phyloP scores from a whole-genome alignment of 2,888 invertebrate genomes.

The Melitaea athalia region DNA sequence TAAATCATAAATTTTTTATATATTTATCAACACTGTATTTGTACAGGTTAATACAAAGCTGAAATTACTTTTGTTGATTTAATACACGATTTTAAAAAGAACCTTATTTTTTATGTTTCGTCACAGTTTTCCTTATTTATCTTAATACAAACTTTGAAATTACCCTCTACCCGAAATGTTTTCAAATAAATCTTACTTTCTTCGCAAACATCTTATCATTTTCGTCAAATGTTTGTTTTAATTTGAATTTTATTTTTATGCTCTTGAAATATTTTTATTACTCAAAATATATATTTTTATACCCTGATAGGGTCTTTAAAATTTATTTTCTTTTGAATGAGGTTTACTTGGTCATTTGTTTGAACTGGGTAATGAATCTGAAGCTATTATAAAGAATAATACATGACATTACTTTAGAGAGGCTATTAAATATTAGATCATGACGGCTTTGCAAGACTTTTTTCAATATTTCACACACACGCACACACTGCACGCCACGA shows the following conservation, averaged over 20 bases:
- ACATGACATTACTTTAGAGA: no score
- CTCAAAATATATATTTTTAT: no score
- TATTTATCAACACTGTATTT: neutral
- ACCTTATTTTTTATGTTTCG: constrained; percentile 12
- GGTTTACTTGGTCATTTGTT: no score
- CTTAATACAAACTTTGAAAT: constrained; percentile 30
- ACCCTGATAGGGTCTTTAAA: no score
- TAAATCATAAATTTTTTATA: neutral
- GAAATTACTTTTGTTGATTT: constrained; percentile 13
- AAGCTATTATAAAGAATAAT: no score
- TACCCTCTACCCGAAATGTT: constrained; percentile 24
- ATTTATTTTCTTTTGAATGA: no score
- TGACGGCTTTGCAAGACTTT: no score
- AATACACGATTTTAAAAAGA: constrained; percentile 17
- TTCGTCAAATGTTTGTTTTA: constrained; percentile 11
- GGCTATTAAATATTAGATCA: no score
- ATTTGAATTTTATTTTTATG: neutral
- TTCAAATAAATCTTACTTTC: constrained; percentile 26
- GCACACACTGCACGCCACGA: no score
- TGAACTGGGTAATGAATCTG: no score
- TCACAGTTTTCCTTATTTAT: constrained; percentile 20
- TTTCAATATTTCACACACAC: no score
- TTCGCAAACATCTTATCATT: constrained; percentile 19
- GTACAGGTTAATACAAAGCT: neutral
- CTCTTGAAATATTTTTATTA: neutral